These are phyloP conservation scores for Ceraclea dissimilis DNA, from an alignment of 2,888 invertebrate genomes.

Conservation along the genomic window DNA sequence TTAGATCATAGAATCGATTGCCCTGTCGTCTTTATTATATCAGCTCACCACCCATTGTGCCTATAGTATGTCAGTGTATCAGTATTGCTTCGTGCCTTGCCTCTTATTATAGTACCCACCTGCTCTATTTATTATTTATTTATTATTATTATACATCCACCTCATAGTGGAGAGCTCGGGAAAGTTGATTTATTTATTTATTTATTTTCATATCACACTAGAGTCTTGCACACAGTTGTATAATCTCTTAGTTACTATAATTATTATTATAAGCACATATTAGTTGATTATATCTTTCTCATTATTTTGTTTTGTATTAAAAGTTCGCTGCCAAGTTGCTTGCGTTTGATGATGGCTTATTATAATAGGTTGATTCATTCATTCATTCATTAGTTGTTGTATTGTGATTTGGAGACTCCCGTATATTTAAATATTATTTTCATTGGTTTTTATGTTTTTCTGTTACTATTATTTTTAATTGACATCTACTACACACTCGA, in stretches of 20 bases:
- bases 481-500: too few species aligned
- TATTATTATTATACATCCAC: slow-evolving; percentile 18
- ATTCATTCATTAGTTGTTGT: too few species aligned
- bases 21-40: too few species aligned
- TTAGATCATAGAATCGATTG: too few species aligned
- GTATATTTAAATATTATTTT: not conserved
- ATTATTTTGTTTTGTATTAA: too few species aligned
- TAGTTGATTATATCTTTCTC: too few species aligned
- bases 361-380: too few species aligned
- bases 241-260: slow-evolving; percentile 7
- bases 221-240: slow-evolving; percentile 16
- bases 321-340: not conserved
- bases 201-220: slow-evolving; percentile 6
- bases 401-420: too few species aligned
- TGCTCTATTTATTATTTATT: slow-evolving; percentile 5
- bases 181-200: slow-evolving; percentile 18
- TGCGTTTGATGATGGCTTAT: too few species aligned
- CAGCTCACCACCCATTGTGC: too few species aligned
- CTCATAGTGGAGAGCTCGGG: slow-evolving; percentile 25
- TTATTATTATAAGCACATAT: too few species aligned
- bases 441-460: slow-evolving; percentile 2
- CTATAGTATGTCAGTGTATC: too few species aligned
- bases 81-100: slow-evolving; percentile 30
- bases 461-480: not conserved
- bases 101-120: not conserved